Evolutionary conservation across 2,888 invertebrate species (phyloP).

Genomic region (Acronicta alni): DNA sequence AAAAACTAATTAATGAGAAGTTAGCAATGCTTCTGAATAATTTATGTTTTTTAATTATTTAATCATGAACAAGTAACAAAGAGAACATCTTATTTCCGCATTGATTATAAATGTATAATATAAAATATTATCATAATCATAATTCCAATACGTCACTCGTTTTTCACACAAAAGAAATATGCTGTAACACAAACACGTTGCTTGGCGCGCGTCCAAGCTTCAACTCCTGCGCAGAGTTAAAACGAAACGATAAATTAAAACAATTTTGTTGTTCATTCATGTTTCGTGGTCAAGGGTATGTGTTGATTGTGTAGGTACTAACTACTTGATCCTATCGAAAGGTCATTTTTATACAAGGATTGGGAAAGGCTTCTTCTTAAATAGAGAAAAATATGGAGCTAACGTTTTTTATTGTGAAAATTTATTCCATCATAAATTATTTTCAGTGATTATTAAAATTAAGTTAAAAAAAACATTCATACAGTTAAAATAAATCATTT

Average conservation of each 20-base stretch:
- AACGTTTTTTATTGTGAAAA: too few relatives aligned
- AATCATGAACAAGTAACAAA: not conserved
- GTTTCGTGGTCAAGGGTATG: conserved; percentile 24
- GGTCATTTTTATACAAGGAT: not conserved
- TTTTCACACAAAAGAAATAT: conserved; percentile 42
- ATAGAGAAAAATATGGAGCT: too few relatives aligned
- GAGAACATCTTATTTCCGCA: not conserved
- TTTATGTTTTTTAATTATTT: not conserved
- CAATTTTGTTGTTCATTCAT: conserved; percentile 46
- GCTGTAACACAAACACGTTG: conserved; percentile 9
- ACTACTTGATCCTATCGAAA: conserved; percentile 15
- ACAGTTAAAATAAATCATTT: too few relatives aligned
- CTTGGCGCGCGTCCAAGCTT: conserved; percentile 44
- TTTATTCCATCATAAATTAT: too few relatives aligned
- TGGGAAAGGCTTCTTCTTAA: too few relatives aligned
- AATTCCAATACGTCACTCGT: conserved; percentile 30
- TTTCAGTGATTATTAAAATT: too few relatives aligned
- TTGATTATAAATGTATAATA: conserved; percentile 4
- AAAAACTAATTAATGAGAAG: too few relatives aligned
- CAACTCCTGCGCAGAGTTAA: conserved; percentile 32
- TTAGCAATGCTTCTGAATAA: not conserved
- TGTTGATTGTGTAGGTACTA: conserved; percentile 20
- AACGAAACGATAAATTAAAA: conserved; percentile 42
- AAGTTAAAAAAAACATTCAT: too few relatives aligned
- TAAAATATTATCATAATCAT: conserved; percentile 26